Evolutionary conservation across 64 coral and sea anemone genomes (phyloP).

Genomic region (Montipora sp.): DNA sequence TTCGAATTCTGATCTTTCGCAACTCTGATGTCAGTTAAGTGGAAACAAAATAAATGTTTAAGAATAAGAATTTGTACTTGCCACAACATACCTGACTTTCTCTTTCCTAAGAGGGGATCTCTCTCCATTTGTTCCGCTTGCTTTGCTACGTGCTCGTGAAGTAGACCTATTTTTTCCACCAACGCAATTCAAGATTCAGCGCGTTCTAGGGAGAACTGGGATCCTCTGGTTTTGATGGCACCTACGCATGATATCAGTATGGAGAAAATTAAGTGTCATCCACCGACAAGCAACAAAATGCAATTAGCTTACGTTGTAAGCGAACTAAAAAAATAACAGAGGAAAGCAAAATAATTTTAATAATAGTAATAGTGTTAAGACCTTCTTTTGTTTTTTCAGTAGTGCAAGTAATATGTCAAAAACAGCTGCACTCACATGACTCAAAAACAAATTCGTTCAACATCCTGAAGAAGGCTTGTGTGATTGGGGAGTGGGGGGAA

Average conservation of each 20-base stretch:
- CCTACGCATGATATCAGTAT: neutral
- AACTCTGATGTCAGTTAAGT: neutral
- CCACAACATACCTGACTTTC: constrained; percentile 2
- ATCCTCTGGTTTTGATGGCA: neutral
- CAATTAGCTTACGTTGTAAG: neutral
- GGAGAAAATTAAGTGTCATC: neutral
- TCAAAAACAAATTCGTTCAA: neutral
- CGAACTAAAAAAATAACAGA: too few relatives aligned
- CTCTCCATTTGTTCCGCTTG: neutral
- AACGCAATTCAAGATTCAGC: neutral
- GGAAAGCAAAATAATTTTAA: neutral
- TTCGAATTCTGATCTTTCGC: too few relatives aligned
- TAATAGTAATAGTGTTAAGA: neutral
- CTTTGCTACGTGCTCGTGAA: neutral
- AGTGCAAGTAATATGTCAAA: neutral
- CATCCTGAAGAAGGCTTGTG: neutral
- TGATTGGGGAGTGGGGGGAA: neutral
- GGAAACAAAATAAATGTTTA: neutral
- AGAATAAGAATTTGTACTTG: neutral
- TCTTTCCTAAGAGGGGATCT: constrained; percentile 11
- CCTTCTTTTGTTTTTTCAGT: neutral
- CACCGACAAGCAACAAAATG: neutral
- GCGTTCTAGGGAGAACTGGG: neutral
- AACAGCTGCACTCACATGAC: too few relatives aligned
- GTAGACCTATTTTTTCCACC: neutral